Conservation (phyloP, 2,888 invertebrate species). For the Oligia strigilis region DNA sequence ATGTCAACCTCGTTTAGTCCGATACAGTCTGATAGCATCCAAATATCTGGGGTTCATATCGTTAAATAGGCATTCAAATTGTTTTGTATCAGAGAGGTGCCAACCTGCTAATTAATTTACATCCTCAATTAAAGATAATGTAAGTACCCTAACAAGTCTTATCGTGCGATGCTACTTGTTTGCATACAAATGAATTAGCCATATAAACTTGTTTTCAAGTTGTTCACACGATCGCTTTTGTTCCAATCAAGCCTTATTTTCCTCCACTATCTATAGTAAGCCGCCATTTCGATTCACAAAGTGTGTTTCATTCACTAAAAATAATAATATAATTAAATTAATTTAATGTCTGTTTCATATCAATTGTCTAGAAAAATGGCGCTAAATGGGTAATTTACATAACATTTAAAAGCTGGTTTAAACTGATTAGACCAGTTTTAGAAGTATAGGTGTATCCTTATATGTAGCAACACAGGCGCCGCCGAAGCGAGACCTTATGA, state of each 20-base stretch:
- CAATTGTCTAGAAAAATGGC: constrained; percentile 61
- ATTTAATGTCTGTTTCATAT: constrained; percentile 34
- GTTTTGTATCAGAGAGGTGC: constrained; percentile 21
- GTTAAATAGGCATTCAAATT: constrained; percentile 18
- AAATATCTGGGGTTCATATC: constrained; percentile 29
- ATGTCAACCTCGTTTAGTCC: constrained; percentile 47
- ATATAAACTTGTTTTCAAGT: constrained; percentile 15
- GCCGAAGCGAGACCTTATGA: constrained; percentile 68
- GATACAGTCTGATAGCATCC: constrained; percentile 19
- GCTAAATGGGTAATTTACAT: constrained; percentile 60
- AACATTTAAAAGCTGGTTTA: constrained; percentile 67
- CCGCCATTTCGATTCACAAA: neutral
- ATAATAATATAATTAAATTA: constrained; percentile 26
- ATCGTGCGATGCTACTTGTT: constrained; percentile 43
- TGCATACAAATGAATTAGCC: constrained; percentile 47
- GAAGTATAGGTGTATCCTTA: constrained; percentile 67
- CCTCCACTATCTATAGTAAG: constrained; percentile 5
- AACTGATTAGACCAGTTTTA: constrained; percentile 71
- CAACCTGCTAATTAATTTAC: constrained; percentile 42
- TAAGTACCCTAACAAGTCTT: constrained; percentile 31
- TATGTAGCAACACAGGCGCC: constrained; percentile 64
- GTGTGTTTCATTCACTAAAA: constrained; percentile 32
- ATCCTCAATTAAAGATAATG: constrained; percentile 53
- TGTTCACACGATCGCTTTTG: constrained; percentile 17
- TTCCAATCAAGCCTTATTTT: constrained; percentile 35